A percentile compares a stretch with the other conserved stretches of the same genome.
These are phyloP conservation scores for Elaeidobius kamerunicus DNA, from an alignment of 2,888 invertebrate genomes.

Conservation along the genomic window DNA sequence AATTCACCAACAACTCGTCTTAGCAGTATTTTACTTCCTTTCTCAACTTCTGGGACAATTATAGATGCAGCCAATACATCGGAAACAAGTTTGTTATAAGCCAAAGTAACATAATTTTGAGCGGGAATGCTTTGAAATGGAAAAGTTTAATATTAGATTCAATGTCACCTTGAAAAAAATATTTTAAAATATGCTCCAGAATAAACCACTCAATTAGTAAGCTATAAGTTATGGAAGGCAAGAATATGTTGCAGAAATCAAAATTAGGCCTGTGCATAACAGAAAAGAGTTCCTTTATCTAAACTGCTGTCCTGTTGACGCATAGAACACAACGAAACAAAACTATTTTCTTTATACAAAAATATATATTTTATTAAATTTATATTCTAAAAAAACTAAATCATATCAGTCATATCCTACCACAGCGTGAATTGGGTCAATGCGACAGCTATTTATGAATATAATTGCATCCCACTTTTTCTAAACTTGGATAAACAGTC, in stretches of 20 bases:
- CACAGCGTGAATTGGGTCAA: not conserved
- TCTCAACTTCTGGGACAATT: constrained; percentile 14
- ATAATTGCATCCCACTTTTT: too few relatives aligned
- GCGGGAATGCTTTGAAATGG: not conserved
- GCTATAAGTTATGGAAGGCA: too few relatives aligned
- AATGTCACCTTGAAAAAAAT: too few relatives aligned
- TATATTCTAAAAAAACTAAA: too few relatives aligned
- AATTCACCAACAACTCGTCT: constrained; percentile 5
- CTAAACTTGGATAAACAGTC: too few relatives aligned
- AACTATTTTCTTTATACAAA: not conserved
- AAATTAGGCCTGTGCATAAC: too few relatives aligned
- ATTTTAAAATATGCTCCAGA: too few relatives aligned
- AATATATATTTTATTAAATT: too few relatives aligned
- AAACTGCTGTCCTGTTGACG: not conserved
- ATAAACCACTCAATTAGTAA: too few relatives aligned
- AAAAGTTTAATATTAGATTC: not conserved
- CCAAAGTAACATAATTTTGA: not conserved
- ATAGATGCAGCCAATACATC: constrained; percentile 21
- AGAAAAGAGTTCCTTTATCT: not conserved
- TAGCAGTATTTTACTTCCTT: constrained; percentile 11
- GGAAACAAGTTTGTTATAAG: constrained; percentile 23
- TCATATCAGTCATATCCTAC: not conserved
- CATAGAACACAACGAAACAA: not conserved
- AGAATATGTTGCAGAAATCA: too few relatives aligned
- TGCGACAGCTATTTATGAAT: not conserved